Evolutionary conservation across 2,888 invertebrate species (phyloP).

Genomic region (Andrena hattorfiana): DNA sequence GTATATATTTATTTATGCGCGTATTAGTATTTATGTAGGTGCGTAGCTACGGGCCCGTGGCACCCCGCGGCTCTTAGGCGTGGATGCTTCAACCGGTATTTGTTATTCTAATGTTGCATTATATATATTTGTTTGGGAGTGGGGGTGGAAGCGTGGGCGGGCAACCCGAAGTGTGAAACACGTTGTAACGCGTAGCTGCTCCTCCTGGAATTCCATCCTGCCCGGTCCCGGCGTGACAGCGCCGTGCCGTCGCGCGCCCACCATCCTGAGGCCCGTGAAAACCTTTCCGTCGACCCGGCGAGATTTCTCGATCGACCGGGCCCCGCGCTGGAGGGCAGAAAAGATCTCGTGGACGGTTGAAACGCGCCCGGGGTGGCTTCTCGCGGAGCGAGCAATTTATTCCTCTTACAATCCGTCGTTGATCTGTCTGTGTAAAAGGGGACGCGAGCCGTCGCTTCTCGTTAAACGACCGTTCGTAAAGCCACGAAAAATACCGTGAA

Average conservation of each 20-base stretch:
- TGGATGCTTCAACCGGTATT: conserved; percentile 82
- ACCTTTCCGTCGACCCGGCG: conserved; percentile 63
- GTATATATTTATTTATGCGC: conserved; percentile 68
- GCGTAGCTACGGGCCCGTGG: conserved; percentile 66
- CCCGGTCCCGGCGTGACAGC: conserved; percentile 45
- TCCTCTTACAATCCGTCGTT: conserved; percentile 38
- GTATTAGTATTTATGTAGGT: conserved; percentile 75
- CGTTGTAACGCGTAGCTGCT: conserved; percentile 79
- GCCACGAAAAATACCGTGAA: conserved; percentile 59
- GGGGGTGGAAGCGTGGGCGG: conserved; percentile 77
- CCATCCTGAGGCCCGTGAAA: conserved; percentile 41
- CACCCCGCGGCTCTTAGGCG: conserved; percentile 81
- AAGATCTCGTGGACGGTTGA: conserved; percentile 9
- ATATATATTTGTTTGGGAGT: conserved; percentile 80
- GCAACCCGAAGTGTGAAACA: conserved; percentile 82
- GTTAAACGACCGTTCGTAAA: conserved; percentile 48
- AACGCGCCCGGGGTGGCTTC: background rate
- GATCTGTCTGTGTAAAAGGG: conserved; percentile 33
- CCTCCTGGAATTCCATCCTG: conserved; percentile 78
- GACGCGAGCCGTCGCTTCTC: conserved; percentile 43
- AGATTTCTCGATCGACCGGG: conserved; percentile 18
- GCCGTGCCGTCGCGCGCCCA: conserved; percentile 9
- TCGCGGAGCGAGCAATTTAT: conserved; percentile 45
- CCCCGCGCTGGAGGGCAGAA: background rate
- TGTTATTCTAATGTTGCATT: conserved; percentile 84